A percentile compares a stretch with the other conserved stretches of the same genome.
phyloP scores from a whole-genome alignment of 2,888 invertebrate species.

The Yponomeuta cagnagella region DNA sequence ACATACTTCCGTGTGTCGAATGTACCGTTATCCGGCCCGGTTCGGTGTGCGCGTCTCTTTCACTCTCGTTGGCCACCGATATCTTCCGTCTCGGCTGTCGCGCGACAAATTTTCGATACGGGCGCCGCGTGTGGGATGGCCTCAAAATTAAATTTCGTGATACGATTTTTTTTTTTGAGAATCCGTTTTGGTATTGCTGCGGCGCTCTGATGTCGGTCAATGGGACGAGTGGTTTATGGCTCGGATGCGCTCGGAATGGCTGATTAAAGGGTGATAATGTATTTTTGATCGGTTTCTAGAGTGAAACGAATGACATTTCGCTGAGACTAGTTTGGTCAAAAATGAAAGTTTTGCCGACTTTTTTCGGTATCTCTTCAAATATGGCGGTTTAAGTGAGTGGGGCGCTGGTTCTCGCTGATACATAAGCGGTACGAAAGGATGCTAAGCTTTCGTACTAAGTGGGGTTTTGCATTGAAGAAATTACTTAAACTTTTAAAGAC shows the following conservation, averaged over 20 bases:
- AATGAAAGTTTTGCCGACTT: background rate
- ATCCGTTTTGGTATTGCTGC: constrained; percentile 33
- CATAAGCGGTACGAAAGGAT: background rate
- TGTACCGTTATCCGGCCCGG: constrained; percentile 72
- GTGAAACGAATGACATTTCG: constrained; percentile 3
- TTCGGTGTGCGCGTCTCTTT: constrained; percentile 61
- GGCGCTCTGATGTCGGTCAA: constrained; percentile 39
- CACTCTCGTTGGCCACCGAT: constrained; percentile 55
- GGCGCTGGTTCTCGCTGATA: background rate
- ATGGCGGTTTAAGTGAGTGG: background rate
- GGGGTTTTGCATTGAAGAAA: background rate
- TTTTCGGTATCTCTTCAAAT: background rate
- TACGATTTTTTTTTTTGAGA: constrained; percentile 40
- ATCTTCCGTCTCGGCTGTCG: constrained; percentile 50
- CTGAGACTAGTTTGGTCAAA: background rate
- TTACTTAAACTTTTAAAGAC: background rate
- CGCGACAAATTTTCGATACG: constrained; percentile 74
- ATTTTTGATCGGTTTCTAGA: background rate
- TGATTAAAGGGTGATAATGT: constrained; percentile 8
- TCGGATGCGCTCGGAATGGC: constrained; percentile 13
- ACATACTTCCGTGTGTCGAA: constrained; percentile 66
- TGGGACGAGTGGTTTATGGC: constrained; percentile 44
- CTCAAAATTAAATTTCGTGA: constrained; percentile 69
- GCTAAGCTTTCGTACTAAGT: background rate
- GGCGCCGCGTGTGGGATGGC: constrained; percentile 67